phyloP scores from a whole-genome alignment of 2,113 vertebrate species.

The Dicaeum eximium region DNA sequence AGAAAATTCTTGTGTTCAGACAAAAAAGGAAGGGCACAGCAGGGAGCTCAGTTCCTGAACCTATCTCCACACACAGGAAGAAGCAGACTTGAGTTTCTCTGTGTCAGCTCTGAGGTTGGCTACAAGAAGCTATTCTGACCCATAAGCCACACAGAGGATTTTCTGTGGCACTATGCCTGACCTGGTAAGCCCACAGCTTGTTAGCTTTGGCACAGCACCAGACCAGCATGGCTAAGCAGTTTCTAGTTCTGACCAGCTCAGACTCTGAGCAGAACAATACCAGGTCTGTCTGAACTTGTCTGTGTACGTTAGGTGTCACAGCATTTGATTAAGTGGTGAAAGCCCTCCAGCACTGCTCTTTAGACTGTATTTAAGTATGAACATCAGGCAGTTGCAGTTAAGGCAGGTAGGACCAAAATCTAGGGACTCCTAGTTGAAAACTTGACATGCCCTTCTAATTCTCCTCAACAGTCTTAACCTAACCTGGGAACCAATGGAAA shows the following conservation, averaged over 20 bases:
- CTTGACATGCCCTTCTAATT: background rate
- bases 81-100: background rate
- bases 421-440: background rate
- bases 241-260: background rate
- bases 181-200: background rate
- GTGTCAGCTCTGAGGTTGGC: background rate
- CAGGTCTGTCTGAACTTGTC: background rate
- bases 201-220: slow-evolving; percentile 7
- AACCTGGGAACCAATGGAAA: background rate
- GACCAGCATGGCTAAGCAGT: background rate
- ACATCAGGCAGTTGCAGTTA: background rate
- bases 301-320: background rate
- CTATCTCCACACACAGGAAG: background rate
- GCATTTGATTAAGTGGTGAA: background rate
- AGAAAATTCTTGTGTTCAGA: background rate
- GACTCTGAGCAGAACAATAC: background rate
- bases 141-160: background rate
- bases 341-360: background rate
- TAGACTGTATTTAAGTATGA: background rate
- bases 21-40: background rate
- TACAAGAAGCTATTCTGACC: background rate
- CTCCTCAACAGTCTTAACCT: background rate
- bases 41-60: background rate
- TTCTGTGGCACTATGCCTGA: slow-evolving; percentile 4
- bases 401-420: background rate